Evolutionary conservation across 2,888 invertebrate species (phyloP).

Genomic region (Pachydiplax longipennis): DNA sequence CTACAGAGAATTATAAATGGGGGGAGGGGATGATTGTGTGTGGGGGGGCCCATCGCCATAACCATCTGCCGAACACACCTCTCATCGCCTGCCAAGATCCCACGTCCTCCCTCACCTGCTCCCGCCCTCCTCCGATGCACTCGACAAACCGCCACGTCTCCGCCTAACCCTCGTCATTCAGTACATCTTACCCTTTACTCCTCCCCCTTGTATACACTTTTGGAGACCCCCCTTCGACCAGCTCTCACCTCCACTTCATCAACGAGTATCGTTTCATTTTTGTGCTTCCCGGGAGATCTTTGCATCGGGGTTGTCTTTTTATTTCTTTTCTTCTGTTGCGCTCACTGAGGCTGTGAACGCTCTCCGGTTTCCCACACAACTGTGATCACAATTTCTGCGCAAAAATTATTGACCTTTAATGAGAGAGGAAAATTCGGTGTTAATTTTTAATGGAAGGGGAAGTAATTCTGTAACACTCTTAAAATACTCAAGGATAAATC

Average conservation of each 20-base stretch:
- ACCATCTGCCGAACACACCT: neutral
- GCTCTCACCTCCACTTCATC: constrained; percentile 18
- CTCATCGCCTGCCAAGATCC: neutral
- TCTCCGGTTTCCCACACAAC: too few relatives aligned
- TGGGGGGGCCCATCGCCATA: neutral
- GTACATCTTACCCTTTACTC: neutral
- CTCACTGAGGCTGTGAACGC: too few relatives aligned
- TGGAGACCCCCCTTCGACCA: neutral
- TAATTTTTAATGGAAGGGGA: too few relatives aligned
- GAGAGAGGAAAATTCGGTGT: too few relatives aligned
- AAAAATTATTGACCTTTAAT: too few relatives aligned
- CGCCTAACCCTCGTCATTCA: neutral
- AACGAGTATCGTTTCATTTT: neutral
- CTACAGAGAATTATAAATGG: constrained; percentile 29
- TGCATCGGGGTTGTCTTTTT: too few relatives aligned
- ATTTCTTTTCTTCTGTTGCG: too few relatives aligned
- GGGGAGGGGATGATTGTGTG: neutral
- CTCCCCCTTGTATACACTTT: neutral
- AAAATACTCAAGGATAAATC: too few relatives aligned
- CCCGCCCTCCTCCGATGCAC: neutral
- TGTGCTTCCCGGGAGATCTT: too few relatives aligned
- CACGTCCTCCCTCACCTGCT: constrained; percentile 1
- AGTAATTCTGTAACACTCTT: too few relatives aligned
- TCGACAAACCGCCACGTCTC: neutral
- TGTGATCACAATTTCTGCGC: too few relatives aligned